Evolutionary conservation across 2,888 invertebrate species (phyloP).

Genomic region (Pachliopta kotzebuea): DNA sequence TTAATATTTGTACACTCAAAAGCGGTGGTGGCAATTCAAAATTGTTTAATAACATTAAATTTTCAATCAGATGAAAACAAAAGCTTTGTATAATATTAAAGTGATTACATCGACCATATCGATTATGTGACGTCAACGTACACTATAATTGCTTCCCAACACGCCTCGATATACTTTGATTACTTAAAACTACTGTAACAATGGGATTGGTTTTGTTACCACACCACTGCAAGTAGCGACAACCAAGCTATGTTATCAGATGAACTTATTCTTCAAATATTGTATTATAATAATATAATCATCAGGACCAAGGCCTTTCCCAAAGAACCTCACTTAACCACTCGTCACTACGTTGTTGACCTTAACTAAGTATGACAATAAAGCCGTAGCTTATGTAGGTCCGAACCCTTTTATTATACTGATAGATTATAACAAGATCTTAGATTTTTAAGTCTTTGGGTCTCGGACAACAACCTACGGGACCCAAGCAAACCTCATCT

Average conservation of each 20-base stretch:
- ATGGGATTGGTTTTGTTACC: not conserved
- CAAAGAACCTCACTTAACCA: too few species aligned
- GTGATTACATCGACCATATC: not conserved
- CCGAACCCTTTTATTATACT: too few species aligned
- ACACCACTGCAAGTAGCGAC: not conserved
- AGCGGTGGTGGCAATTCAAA: too few species aligned
- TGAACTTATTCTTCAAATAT: not conserved
- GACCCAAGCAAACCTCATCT: too few species aligned
- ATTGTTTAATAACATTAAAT: not conserved
- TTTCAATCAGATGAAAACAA: not conserved
- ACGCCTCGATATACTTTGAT: constrained; percentile 9
- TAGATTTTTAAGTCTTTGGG: too few species aligned
- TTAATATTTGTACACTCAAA: too few species aligned
- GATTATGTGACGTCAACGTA: not conserved
- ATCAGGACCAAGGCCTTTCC: too few species aligned
- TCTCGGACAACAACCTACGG: too few species aligned
- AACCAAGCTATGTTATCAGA: not conserved
- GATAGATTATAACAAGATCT: too few species aligned
- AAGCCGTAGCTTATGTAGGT: too few species aligned
- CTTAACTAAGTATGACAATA: too few species aligned
- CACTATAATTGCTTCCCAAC: constrained; percentile 2
- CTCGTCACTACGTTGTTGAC: too few species aligned
- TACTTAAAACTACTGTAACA: constrained; percentile 14
- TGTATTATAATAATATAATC: not conserved
- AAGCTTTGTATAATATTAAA: not conserved